Evolutionary conservation across 2,797 vertebrate species (phyloP).

Genomic region (Hippopotamyrus pictus): DNA sequence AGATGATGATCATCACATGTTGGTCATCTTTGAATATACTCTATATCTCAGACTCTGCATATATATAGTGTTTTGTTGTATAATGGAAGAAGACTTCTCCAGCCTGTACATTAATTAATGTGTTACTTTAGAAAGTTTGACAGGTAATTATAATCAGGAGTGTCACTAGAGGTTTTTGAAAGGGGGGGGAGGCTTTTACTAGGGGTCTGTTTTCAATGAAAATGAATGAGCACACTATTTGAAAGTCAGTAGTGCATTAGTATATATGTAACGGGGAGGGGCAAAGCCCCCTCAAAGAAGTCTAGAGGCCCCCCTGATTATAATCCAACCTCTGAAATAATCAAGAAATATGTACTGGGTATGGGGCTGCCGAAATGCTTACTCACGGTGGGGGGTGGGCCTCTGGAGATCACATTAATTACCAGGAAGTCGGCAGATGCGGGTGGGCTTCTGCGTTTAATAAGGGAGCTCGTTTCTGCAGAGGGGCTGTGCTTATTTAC

Average conservation of each 20-base stretch:
- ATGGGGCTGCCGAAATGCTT: background rate
- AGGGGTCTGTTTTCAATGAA: background rate
- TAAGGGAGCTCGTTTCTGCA: background rate
- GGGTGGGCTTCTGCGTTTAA: background rate
- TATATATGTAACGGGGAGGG: background rate
- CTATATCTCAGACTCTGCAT: background rate
- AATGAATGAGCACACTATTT: background rate
- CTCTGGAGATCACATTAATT: background rate
- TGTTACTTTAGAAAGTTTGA: background rate
- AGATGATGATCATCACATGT: background rate
- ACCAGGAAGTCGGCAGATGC: background rate
- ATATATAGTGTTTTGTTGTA: background rate
- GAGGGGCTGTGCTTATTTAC: background rate
- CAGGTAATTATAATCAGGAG: background rate
- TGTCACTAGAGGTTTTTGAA: background rate
- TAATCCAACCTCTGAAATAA: background rate
- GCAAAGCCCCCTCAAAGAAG: background rate
- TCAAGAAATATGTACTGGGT: background rate
- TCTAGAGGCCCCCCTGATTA: background rate
- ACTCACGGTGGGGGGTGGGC: background rate
- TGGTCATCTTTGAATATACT: background rate
- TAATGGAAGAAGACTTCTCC: background rate
- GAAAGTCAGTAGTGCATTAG: background rate
- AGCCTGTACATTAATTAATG: background rate
- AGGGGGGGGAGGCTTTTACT: background rate